Percentiles rank a stretch among this genome's conserved stretches.
Evolutionary conservation across 2,888 invertebrate genomes (phyloP).

Genomic region (Tyria jacobaeae): DNA sequence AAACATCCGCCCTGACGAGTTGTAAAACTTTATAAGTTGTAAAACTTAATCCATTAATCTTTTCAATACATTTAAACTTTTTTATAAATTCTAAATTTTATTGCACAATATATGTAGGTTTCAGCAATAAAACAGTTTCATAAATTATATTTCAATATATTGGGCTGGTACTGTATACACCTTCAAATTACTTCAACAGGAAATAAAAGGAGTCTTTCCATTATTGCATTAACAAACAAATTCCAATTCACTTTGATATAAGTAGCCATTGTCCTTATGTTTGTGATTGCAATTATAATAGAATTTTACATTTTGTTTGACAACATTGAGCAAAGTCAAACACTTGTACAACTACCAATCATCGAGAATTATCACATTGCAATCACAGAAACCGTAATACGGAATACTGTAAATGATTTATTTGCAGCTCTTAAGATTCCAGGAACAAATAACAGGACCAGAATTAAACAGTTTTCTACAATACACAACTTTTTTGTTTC

Average conservation of each 20-base stretch:
- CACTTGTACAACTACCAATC: conserved; percentile 28
- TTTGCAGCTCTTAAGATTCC: conserved; percentile 59
- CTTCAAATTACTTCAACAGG: neutral
- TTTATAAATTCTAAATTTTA: neutral
- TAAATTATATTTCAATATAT: conserved; percentile 42
- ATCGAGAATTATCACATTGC: conserved; percentile 51
- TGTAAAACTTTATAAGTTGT: neutral
- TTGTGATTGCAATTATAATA: conserved; percentile 31
- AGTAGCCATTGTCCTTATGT: conserved; percentile 29
- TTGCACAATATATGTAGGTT: neutral
- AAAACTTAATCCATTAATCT: neutral
- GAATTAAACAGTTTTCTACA: conserved; percentile 56
- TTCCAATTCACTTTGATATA: neutral
- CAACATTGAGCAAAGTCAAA: conserved; percentile 23
- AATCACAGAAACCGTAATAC: conserved; percentile 54
- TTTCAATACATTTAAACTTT: neutral
- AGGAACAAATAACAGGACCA: conserved; percentile 41
- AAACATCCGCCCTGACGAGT: no score
- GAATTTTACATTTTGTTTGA: conserved; percentile 33
- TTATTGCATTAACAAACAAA: neutral
- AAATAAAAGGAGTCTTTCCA: neutral
- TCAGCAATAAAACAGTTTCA: conserved; percentile 9
- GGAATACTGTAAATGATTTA: conserved; percentile 58
- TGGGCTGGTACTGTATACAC: conserved; percentile 24
- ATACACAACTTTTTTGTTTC: conserved; percentile 66